These are phyloP conservation scores for Hydrocynus forskahlii DNA, from an alignment of 2,797 vertebrate genomes.

Conservation along the genomic window DNA sequence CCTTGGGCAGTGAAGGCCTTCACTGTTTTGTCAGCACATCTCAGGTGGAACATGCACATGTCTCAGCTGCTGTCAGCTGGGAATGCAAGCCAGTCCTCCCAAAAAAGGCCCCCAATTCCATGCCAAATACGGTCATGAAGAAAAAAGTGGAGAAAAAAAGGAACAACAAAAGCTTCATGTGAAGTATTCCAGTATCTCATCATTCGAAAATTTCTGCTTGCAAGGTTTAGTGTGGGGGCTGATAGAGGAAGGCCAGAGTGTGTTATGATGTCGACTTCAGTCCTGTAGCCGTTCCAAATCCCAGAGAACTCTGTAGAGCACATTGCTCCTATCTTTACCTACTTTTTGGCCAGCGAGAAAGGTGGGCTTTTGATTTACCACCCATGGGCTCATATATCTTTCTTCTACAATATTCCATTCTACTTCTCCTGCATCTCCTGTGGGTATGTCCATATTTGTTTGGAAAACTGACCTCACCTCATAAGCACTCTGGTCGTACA, in stretches of 20 bases:
- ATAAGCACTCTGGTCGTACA: conserved; percentile 54
- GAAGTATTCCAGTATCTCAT: conserved; percentile 57
- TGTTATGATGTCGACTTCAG: conserved; percentile 31
- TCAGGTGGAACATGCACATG: conserved; percentile 34
- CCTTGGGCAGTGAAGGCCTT: conserved; percentile 12
- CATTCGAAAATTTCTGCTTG: conserved; percentile 58
- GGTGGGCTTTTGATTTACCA: conserved; percentile 53
- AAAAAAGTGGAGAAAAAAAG: conserved; percentile 30
- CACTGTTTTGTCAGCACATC: conserved; percentile 17
- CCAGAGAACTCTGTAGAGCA: conserved; percentile 43
- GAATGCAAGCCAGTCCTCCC: conserved; percentile 31
- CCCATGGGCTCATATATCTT: conserved; percentile 44
- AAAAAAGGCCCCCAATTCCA: conserved; percentile 21
- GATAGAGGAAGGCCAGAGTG: conserved; percentile 47
- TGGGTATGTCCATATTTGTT: conserved; percentile 61
- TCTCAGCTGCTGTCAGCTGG: conserved; percentile 18
- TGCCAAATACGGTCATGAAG: conserved; percentile 60
- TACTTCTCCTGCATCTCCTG: conserved; percentile 38
- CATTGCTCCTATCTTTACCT: conserved; percentile 41
- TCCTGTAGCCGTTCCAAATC: conserved; percentile 40
- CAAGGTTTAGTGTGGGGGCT: conserved; percentile 49
- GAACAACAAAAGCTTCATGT: conserved; percentile 28
- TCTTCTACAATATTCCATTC: conserved; percentile 36
- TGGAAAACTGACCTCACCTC: conserved; percentile 68
- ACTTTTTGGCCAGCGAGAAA: conserved; percentile 20